A percentile compares a stretch with the other conserved stretches of the same genome.
Evolutionary conservation across 2,113 vertebrate genomes (phyloP).

Genomic region (Zingel zingel): DNA sequence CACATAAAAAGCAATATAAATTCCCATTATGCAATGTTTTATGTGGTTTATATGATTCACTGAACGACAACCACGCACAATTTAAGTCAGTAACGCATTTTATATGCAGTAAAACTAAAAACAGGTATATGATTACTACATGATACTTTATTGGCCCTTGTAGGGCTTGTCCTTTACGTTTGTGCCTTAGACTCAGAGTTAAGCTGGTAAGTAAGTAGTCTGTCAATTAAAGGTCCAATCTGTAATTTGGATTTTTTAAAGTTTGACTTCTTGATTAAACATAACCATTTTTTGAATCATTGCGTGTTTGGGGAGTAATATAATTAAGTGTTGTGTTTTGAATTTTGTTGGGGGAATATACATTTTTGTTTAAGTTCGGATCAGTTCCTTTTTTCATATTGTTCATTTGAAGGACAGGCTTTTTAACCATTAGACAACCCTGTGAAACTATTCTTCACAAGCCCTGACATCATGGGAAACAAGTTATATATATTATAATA

Average conservation of each 20-base stretch:
- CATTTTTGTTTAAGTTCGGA: neutral
- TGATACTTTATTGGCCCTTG: neutral
- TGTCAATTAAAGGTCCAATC: too few species aligned
- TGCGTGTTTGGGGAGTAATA: too few species aligned
- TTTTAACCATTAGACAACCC: neutral
- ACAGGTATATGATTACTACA: neutral
- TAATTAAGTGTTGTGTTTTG: neutral
- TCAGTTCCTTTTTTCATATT: neutral
- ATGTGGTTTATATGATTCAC: constrained; percentile 14
- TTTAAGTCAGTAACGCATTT: constrained; percentile 1
- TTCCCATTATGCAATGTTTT: constrained; percentile 8
- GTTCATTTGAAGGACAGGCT: neutral
- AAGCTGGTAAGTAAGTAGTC: neutral
- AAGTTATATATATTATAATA: neutral
- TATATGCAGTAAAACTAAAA: constrained; percentile 14
- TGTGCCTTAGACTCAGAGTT: neutral
- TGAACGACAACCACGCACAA: neutral
- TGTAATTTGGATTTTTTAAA: too few species aligned
- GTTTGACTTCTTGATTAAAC: too few species aligned
- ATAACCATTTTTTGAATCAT: too few species aligned
- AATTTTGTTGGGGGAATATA: neutral
- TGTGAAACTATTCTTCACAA: neutral
- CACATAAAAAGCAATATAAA: neutral
- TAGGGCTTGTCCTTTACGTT: neutral
- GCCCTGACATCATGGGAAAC: neutral